Conservation (phyloP, 2,888 invertebrate species). For the Oithona nana region DNA sequence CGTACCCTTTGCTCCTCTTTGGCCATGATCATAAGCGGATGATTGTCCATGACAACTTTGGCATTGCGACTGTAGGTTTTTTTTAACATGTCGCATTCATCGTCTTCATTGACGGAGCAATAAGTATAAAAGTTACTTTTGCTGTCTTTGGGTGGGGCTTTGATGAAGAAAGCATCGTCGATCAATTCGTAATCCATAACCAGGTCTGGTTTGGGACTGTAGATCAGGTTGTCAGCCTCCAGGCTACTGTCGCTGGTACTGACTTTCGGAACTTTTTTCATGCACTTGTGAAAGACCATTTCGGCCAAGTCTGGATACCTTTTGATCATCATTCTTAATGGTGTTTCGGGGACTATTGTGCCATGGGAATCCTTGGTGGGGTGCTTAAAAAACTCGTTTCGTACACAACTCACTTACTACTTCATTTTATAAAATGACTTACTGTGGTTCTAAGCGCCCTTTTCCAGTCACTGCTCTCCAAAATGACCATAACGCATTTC, state of each 20-base stretch:
- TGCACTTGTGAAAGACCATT: conserved; percentile 20
- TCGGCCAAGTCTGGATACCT: conserved; percentile 31
- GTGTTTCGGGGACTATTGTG: conserved; percentile 24
- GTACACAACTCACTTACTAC: no score
- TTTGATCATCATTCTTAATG: conserved; percentile 31
- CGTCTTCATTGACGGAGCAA: neutral
- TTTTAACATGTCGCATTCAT: neutral
- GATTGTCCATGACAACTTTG: conserved; percentile 22
- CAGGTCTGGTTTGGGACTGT: no score
- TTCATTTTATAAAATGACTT: no score
- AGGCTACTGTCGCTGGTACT: no score
- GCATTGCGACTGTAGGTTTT: conserved; percentile 9
- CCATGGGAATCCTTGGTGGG: neutral
- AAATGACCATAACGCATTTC: conserved; percentile 28
- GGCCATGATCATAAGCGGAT: conserved; percentile 25
- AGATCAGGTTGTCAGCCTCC: neutral
- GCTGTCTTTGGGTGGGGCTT: neutral
- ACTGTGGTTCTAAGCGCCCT: conserved; percentile 27
- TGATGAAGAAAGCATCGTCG: conserved; percentile 29
- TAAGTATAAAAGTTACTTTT: neutral
- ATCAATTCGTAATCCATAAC: conserved; percentile 30
- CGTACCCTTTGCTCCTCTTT: conserved; percentile 18
- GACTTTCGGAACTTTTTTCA: neutral
- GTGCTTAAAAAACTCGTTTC: no score
- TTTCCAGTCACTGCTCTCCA: conserved; percentile 29